Evolutionary conservation across 1,140 invertebrate species (phyloP).

Genomic region (Rhagoletis pomonella): DNA sequence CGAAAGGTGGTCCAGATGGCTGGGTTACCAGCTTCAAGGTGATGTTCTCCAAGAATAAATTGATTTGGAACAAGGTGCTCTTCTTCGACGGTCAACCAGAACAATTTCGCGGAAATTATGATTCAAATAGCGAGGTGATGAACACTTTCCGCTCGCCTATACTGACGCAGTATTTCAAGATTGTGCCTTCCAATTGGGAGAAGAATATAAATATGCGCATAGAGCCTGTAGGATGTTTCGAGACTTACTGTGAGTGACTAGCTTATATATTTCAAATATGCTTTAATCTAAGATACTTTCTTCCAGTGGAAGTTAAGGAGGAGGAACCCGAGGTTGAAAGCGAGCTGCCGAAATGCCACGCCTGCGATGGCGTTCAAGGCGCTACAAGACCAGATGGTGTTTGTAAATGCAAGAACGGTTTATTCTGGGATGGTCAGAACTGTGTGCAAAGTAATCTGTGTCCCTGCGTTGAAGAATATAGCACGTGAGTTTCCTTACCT

Average conservation of each 20-base stretch:
- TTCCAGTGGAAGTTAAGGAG: slow-evolving; percentile 63
- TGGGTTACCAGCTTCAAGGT: slow-evolving; percentile 86
- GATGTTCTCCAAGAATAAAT: slow-evolving; percentile 82
- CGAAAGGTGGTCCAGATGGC: slow-evolving; percentile 80
- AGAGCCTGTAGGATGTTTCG: slow-evolving; percentile 83
- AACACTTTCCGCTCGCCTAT: slow-evolving; percentile 81
- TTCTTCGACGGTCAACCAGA: slow-evolving; percentile 76
- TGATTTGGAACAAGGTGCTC: slow-evolving; percentile 82
- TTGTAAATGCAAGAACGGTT: slow-evolving; percentile 75
- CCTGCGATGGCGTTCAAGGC: slow-evolving; percentile 63
- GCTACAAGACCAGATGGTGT: slow-evolving; percentile 59
- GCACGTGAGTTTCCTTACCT: slow-evolving; percentile 76
- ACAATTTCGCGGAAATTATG: slow-evolving; percentile 82
- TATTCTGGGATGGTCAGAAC: slow-evolving; percentile 82
- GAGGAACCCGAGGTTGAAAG: slow-evolving; percentile 58
- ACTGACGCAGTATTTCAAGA: slow-evolving; percentile 79
- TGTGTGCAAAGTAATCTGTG: slow-evolving; percentile 83
- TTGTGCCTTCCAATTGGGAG: slow-evolving; percentile 82
- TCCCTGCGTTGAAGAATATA: slow-evolving; percentile 83
- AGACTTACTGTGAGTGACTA: slow-evolving; percentile 79
- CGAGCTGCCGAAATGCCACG: slow-evolving; percentile 63
- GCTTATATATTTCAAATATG: not conserved
- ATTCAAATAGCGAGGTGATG: slow-evolving; percentile 76
- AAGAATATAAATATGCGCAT: slow-evolving; percentile 80
- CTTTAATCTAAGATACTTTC: not conserved